Evolutionary conservation across 2,888 invertebrate genomes (phyloP).

Genomic region (Diadromus collaris): DNA sequence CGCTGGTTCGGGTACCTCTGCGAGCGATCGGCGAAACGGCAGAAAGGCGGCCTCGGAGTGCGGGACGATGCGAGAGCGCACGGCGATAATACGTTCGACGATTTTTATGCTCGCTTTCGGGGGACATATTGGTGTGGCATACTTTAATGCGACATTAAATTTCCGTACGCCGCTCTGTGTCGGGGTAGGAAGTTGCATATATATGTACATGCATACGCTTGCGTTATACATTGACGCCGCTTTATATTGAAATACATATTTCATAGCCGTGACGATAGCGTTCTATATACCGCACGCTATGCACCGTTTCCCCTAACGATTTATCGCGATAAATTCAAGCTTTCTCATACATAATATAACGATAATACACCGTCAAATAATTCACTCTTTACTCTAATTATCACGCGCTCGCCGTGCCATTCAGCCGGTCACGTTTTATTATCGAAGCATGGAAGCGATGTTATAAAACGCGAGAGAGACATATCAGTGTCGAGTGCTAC

Average conservation of each 20-base stretch:
- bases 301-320: conserved; percentile 41
- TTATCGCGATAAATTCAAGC: conserved; percentile 57
- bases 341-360: conserved; percentile 20
- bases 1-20: conserved; percentile 25
- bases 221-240: conserved; percentile 68
- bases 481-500: conserved; percentile 11
- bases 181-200: not conserved
- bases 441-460: conserved; percentile 14
- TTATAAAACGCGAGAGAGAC: conserved; percentile 2
- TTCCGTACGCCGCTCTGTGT: conserved; percentile 62
- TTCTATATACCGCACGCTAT: conserved; percentile 53
- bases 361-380: conserved; percentile 27
- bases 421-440: conserved; percentile 21
- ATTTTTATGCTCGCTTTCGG: conserved; percentile 72
- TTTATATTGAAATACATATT: conserved; percentile 77
- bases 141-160: conserved; percentile 76
- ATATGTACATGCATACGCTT: conserved; percentile 42
- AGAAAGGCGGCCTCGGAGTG: conserved; percentile 15
- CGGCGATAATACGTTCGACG: conserved; percentile 74
- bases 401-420: conserved; percentile 15
- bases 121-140: conserved; percentile 71
- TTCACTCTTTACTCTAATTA: conserved; percentile 45
- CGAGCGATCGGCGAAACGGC: conserved; percentile 43
- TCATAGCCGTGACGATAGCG: conserved; percentile 72
- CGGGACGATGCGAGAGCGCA: conserved; percentile 22